Percentiles rank a stretch among this genome's conserved stretches.
These are phyloP conservation scores for Gnatocerus cornutus DNA, from an alignment of 2,888 invertebrate genomes.

Conservation along the genomic window DNA sequence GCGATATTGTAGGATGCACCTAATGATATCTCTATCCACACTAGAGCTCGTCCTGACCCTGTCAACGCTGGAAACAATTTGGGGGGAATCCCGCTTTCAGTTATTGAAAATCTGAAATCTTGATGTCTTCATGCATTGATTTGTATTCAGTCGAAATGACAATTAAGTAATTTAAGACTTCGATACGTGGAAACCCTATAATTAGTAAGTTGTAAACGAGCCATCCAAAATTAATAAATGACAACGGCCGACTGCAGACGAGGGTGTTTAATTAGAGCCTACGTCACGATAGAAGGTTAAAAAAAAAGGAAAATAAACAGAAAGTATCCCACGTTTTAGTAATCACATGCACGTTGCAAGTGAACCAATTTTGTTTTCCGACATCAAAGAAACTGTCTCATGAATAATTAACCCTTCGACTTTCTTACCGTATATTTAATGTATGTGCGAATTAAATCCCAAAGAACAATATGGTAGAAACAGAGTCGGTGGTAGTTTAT, in stretches of 20 bases:
- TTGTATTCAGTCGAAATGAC: neutral
- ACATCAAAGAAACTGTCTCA: slow-evolving; percentile 27
- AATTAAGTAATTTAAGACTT: slow-evolving; percentile 8
- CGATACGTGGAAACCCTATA: neutral
- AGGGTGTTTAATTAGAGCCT: slow-evolving; percentile 28
- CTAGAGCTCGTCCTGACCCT: too few species aligned
- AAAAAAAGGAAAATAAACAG: neutral
- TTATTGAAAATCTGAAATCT: too few species aligned
- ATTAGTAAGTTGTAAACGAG: neutral
- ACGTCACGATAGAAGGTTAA: slow-evolving; percentile 21
- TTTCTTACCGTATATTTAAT: slow-evolving; percentile 33
- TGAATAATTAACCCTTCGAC: slow-evolving; percentile 35
- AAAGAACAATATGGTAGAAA: slow-evolving; percentile 26
- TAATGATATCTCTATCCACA: too few species aligned
- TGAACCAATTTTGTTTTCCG: slow-evolving; percentile 23
- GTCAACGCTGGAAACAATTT: too few species aligned
- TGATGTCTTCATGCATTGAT: too few species aligned
- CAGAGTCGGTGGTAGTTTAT: slow-evolving; percentile 14
- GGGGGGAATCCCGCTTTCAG: too few species aligned
- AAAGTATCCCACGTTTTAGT: neutral
- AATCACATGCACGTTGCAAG: slow-evolving; percentile 2
- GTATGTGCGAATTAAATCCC: slow-evolving; percentile 45
- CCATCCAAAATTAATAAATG: slow-evolving; percentile 16
- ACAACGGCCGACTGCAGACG: slow-evolving; percentile 10
- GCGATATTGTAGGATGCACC: too few species aligned